A percentile compares a stretch with the other conserved stretches of the same genome.
These are phyloP conservation scores for Cryptophagus acutangulus DNA, from an alignment of 2,888 invertebrate species.

Conservation along the genomic window DNA sequence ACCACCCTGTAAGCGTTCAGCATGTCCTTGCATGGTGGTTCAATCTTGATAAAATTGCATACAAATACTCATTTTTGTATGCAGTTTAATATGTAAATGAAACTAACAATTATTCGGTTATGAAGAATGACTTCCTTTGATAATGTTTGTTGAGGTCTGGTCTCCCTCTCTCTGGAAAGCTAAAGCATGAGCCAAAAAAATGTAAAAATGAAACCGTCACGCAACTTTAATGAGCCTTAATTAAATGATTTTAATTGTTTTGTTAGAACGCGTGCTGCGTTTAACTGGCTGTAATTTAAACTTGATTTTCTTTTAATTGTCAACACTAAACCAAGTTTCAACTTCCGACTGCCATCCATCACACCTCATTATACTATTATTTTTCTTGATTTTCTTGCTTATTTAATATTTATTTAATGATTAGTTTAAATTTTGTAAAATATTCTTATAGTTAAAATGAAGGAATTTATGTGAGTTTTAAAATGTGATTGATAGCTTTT, in stretches of 20 bases:
- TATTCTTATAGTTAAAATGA: too few species aligned
- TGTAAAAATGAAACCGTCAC: conserved; percentile 27
- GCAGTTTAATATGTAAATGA: conserved; percentile 35
- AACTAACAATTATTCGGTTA: conserved; percentile 37
- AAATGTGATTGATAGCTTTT: too few species aligned
- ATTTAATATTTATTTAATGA: too few species aligned
- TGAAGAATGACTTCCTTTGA: conserved; percentile 36
- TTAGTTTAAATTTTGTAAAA: too few species aligned
- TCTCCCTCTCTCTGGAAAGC: not conserved
- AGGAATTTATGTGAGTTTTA: too few species aligned
- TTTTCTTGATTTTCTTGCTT: too few species aligned
- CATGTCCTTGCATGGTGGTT: conserved; percentile 34
- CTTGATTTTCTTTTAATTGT: conserved; percentile 35
- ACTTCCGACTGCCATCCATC: conserved; percentile 23
- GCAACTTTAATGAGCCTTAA: conserved; percentile 29
- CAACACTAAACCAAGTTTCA: conserved; percentile 19
- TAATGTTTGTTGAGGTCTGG: conserved; percentile 23
- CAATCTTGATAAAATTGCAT: conserved; percentile 36
- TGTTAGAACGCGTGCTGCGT: conserved; percentile 27
- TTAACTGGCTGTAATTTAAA: conserved; percentile 27
- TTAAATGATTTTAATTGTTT: conserved; percentile 34
- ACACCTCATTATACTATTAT: too few species aligned
- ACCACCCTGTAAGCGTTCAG: conserved; percentile 31
- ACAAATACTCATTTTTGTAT: conserved; percentile 30
- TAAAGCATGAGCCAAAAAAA: conserved; percentile 5